A percentile compares a stretch with the other conserved stretches of the same genome.
phyloP scores from a whole-genome alignment of 2,888 invertebrate species.

The Myathropa florea region DNA sequence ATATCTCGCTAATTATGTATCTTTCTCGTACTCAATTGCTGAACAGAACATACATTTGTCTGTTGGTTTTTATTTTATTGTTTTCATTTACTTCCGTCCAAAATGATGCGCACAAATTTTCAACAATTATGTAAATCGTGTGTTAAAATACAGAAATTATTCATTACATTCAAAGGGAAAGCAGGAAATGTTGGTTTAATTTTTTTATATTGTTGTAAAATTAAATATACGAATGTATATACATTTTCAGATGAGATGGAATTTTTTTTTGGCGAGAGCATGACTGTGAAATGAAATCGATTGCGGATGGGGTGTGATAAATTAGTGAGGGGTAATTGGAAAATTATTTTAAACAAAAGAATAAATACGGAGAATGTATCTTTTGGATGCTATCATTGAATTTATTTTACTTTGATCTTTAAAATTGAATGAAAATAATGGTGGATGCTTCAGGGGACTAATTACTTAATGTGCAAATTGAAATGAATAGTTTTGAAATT shows the following conservation, averaged over 20 bases:
- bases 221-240: background rate
- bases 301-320: background rate
- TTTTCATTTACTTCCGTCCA: conserved; percentile 57
- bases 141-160: background rate
- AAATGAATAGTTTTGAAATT: background rate
- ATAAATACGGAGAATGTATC: background rate
- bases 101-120: conserved; percentile 48
- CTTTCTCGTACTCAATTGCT: conserved; percentile 35
- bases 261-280: background rate
- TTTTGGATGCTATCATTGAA: background rate
- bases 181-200: background rate
- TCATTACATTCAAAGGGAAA: background rate
- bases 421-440: background rate
- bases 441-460: background rate
- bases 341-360: background rate
- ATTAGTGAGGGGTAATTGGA: background rate
- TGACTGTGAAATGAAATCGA: conserved; percentile 17
- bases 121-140: conserved; percentile 11
- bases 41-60: background rate
- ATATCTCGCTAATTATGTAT: conserved; percentile 1
- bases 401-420: background rate
- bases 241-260: background rate
- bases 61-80: background rate
- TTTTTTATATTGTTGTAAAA: background rate
- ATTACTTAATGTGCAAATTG: background rate